Conservation (phyloP, 92 coral and sea anemone genomes). For the Paragorgia papillata region DNA sequence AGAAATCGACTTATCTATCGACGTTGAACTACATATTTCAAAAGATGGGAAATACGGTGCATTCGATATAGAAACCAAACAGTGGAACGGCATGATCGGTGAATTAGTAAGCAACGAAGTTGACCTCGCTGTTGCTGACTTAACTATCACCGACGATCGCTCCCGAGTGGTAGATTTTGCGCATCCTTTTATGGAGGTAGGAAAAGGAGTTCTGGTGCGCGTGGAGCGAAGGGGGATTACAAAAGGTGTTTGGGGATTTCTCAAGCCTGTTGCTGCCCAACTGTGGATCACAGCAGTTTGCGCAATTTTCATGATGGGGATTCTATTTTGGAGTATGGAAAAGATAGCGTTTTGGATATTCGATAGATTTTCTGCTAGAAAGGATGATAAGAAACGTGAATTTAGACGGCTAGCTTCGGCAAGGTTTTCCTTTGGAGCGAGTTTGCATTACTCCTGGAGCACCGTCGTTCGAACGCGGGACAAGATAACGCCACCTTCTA, state of each 20-base stretch:
- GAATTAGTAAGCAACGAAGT: slow-evolving; percentile 66
- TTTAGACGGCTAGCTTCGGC: background rate
- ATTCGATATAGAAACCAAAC: slow-evolving; percentile 46
- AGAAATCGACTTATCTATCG: slow-evolving; percentile 45
- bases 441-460: slow-evolving; percentile 37
- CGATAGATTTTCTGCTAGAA: slow-evolving; percentile 11
- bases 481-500: slow-evolving; percentile 17
- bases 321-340: slow-evolving; percentile 26
- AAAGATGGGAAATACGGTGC: slow-evolving; percentile 74
- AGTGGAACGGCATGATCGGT: slow-evolving; percentile 80
- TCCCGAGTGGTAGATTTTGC: slow-evolving; percentile 65
- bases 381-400: background rate
- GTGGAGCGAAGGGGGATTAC: slow-evolving; percentile 6
- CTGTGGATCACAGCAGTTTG: slow-evolving; percentile 10
- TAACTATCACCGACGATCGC: slow-evolving; percentile 69
- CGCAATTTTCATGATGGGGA: slow-evolving; percentile 27
- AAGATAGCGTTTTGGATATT: slow-evolving; percentile 27
- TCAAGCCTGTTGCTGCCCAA: slow-evolving; percentile 29
- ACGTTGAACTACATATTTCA: slow-evolving; percentile 58
- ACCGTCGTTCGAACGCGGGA: slow-evolving; percentile 35
- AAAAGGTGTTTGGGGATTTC: slow-evolving; percentile 21
- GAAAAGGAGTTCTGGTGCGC: slow-evolving; percentile 55
- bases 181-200: slow-evolving; percentile 68
- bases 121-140: slow-evolving; percentile 66
- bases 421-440: slow-evolving; percentile 20